Evolutionary conservation across 1,140 invertebrate genomes (phyloP), one percentile per base, ranked within the genome.

Genomic region (Probaryconus sp.): DNA sequence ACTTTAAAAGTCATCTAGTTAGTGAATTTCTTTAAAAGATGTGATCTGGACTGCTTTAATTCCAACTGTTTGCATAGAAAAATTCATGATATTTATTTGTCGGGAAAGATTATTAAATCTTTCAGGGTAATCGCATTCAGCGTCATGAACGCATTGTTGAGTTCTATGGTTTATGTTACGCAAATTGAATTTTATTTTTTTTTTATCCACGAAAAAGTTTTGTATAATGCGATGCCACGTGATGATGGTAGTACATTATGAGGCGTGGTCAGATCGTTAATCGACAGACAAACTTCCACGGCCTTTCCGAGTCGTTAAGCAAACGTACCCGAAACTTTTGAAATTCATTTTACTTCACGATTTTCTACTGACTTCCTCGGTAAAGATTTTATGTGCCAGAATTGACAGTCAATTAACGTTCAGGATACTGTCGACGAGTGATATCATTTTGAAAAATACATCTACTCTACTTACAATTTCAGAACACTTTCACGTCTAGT

Each of bases 211-310:
- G 28, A 48, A 67, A 63, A 67, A 74, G 55, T 74, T 74, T 51
- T 21, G 63, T 55, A 67, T 60, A 63, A 67, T 67, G 33, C 47
- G 20, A 51, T 20, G 55, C 45, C 55, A 37, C 43, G 28, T 45
- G 55, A 65, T 30, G 55, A 28, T 14, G 31, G 20, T 45, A 50
- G 28, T 50, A 33, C 60, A 60, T 65, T 61, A 43, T 37, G 47
- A 70, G 70, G 74, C 68, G 74, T 68, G 74, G 61, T 56, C 40
- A 55, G 33, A 78, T 75, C 70, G 65, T 79, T 79, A 76, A 79
- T 79, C 69, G 70, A 71, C 60, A 51, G 45, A 67, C 63, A 60
- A 76, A 78, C 69, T 72, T 73, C 28, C 40, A 26, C 53, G 63
- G 20, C 56, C 35, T 67, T 67, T 73, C 61, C 70, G 16, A 63